Evolutionary conservation across 2,888 invertebrate genomes (phyloP), one percentile per base, ranked within the genome.

Genomic region (Octodonta nipae): DNA sequence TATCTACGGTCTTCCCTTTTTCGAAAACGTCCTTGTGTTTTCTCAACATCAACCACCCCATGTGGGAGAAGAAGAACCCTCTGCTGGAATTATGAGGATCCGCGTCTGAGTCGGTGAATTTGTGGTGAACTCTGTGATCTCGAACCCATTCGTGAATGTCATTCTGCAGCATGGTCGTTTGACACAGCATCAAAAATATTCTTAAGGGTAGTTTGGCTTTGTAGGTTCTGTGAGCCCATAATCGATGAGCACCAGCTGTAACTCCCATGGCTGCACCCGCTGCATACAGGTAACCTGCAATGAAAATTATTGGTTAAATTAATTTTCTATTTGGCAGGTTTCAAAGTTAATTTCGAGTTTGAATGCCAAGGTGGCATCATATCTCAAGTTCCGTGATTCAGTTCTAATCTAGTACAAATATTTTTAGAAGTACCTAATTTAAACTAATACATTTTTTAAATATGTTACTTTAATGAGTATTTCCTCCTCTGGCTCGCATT

Each of bases 211-310:
- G 70, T 44, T 74, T 80, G 1, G 93, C 95, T 61, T 89, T 92
- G 63, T 93, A 95, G 1, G 88, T 67, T 46, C 81, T 71, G 61
- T 95, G 95, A 0, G 91, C 77, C 92, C 93, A 95, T 6, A 95
- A 67, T 39, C 95, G 70, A 56, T 95, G 95, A 0, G 88, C 89
- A 3, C 93, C 95, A 0, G 87, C 89, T 1, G 93, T 93, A 32
- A 92, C 80, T 0, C 93, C 92, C 42, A 44, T 27, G 15, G 36
- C 44, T 3, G 49, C 44, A 4, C 43, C 16, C 1, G 39, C 35
- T 16, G 32, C 37, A 20, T 41, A 41, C 4, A 42, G n/a, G 20
- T 40, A 45, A 15, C 28, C 48, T 46, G 30, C 20, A 43, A 22
- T 10, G 22, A 11, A 11, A 4, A 22, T 3, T 37, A 13, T 13